Percentiles rank a stretch among this genome's conserved stretches.
These are phyloP conservation scores for Buceros bicornis DNA, from an alignment of 2,797 vertebrate species.

Conservation along the genomic window DNA sequence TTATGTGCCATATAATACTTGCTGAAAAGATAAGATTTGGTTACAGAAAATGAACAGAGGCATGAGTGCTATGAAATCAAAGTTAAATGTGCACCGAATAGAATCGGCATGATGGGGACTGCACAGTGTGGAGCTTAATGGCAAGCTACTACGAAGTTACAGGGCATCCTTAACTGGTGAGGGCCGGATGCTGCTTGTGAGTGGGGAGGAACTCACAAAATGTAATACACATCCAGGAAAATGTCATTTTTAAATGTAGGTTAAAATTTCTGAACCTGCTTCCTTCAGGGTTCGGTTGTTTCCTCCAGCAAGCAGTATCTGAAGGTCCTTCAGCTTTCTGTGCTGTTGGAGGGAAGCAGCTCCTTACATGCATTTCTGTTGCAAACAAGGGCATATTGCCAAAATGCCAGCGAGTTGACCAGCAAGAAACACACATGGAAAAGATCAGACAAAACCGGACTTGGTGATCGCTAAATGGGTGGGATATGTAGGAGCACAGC, in stretches of 20 bases:
- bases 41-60: not conserved
- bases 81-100: not conserved
- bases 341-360: not conserved
- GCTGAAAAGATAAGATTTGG: not conserved
- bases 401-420: not conserved
- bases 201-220: not conserved
- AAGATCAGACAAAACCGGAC: not conserved
- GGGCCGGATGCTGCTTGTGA: not conserved
- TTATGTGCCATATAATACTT: not conserved
- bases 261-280: not conserved
- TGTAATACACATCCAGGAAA: not conserved
- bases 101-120: not conserved
- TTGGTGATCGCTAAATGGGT: not conserved
- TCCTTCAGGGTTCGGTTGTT: not conserved
- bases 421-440: not conserved
- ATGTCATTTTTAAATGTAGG: not conserved
- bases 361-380: not conserved
- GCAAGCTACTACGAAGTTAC: not conserved
- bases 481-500: accelerated
- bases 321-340: not conserved
- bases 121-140: not conserved
- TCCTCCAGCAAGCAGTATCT: not conserved
- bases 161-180: not conserved
- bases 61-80: not conserved
- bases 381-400: not conserved